A percentile compares a stretch with the other conserved stretches of the same genome.
phyloP scores from a whole-genome alignment of 2,888 invertebrate genomes.

The Thymelicus lineola region DNA sequence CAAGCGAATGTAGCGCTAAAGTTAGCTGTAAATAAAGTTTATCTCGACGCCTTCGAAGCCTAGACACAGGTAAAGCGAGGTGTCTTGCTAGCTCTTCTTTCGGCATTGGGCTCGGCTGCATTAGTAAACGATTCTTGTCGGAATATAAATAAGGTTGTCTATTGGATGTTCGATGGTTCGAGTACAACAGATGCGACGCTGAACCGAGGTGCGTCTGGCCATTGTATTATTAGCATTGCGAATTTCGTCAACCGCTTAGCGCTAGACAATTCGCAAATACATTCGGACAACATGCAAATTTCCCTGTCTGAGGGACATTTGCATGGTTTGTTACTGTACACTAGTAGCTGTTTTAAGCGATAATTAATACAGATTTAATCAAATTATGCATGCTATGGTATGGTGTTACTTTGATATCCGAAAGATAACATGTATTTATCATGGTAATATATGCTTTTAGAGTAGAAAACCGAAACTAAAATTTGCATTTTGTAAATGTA shows the following conservation, averaged over 20 bases:
- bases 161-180: slow-evolving; percentile 45
- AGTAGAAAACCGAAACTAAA: slow-evolving; percentile 1
- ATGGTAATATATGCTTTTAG: slow-evolving; percentile 10
- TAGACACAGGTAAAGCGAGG: slow-evolving; percentile 46
- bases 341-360: slow-evolving; percentile 27
- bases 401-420: slow-evolving; percentile 20
- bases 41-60: slow-evolving; percentile 55
- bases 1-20: slow-evolving; percentile 65
- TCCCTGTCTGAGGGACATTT: slow-evolving; percentile 35
- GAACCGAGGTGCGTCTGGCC: slow-evolving; percentile 72
- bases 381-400: slow-evolving; percentile 19
- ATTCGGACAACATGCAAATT: slow-evolving; percentile 74
- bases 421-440: background rate
- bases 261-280: slow-evolving; percentile 73
- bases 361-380: slow-evolving; percentile 33
- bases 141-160: slow-evolving; percentile 51
- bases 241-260: slow-evolving; percentile 74
- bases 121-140: slow-evolving; percentile 9
- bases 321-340: slow-evolving; percentile 33
- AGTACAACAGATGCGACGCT: slow-evolving; percentile 61
- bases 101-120: slow-evolving; percentile 5
- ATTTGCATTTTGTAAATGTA: background rate
- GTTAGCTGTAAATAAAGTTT: slow-evolving; percentile 63
- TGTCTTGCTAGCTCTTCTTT: slow-evolving; percentile 9
- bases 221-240: slow-evolving; percentile 80